A percentile compares a stretch with the other conserved stretches of the same genome.
phyloP scores from a whole-genome alignment of 2,113 vertebrate species.

The Petroica traversi region DNA sequence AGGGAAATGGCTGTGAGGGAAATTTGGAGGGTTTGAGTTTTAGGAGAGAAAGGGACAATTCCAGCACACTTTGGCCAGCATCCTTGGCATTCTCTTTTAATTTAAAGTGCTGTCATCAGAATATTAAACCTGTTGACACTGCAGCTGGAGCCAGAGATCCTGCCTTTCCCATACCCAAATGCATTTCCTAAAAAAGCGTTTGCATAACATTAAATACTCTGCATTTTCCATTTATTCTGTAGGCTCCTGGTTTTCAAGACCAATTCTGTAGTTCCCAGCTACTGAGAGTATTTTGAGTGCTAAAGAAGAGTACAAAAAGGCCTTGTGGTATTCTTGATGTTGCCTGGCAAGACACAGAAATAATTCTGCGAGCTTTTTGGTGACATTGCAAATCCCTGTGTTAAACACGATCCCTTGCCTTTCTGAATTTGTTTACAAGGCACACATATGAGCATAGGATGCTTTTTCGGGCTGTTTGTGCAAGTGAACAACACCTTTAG shows the following conservation, averaged over 20 bases:
- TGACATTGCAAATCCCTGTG: not conserved
- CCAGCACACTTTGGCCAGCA: not conserved
- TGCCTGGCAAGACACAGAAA: not conserved
- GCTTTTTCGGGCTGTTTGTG: not conserved
- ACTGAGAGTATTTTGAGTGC: not conserved
- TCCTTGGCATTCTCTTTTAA: not conserved
- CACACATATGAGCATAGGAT: not conserved
- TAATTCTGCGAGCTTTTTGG: not conserved
- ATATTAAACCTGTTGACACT: not conserved
- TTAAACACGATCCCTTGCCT: not conserved
- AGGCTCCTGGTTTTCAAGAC: not conserved
- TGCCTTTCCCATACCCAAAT: not conserved
- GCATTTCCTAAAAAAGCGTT: not conserved
- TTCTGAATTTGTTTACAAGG: not conserved
- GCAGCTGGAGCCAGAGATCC: not conserved
- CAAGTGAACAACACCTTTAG: not conserved
- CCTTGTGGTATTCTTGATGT: not conserved
- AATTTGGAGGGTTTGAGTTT: not conserved
- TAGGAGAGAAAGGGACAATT: not conserved
- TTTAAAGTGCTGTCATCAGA: not conserved
- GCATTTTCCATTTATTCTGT: not conserved
- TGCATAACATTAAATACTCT: not conserved
- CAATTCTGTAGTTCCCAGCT: not conserved
- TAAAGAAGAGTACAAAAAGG: not conserved
- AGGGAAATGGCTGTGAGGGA: not conserved